Base-by-base conservation (phyloP, 2,797 vertebrate genomes). In the Sebastes nivosus region DNA sequence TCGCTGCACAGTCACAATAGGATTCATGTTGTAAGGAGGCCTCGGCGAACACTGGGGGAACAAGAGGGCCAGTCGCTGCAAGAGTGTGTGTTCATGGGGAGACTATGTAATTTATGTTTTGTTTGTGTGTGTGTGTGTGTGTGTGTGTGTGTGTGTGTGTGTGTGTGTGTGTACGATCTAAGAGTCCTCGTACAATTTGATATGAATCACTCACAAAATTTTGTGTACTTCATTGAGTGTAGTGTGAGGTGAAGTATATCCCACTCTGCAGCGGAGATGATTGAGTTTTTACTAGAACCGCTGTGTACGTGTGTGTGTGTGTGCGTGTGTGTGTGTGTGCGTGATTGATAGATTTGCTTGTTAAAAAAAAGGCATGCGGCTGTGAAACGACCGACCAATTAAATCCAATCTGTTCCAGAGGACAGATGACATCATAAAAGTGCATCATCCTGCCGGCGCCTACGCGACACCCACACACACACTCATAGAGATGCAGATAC, bases 371-470 rank as follows among this genome's bases (percentile, higher is more conserved):
- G 77, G 58, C 75, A 79, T 77, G 83, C 32, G 58, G 79, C 85
- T 89, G 80, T 90, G 89, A 92, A 93, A 92, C 74, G 75, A 87
- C 77, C 60, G 18, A 75, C 86, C 89, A 88, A 90, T 93, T 92
- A 92, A 94, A 93, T 87, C 74, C 90, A 94, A 90, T 93, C 90
- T 94, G 91, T 87, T 93, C 80, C 87, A 76, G 80, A 87, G 84
- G 85, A 91, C 82, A 74, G 89, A 91, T 89, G 88, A 89, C 84
- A 91, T 86, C 86, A 88, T 92, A 89, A 92, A 91, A 83, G 75
- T 82, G 66, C 85, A 75, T 87, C 85, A 80, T 83, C 59, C 59
- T 69, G 59, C 59, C 67, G 27, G 60, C 46, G 36, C 32, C 54
- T 38, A 70, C 75, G 55, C 30, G 3, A 24, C 46, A 25, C 67